These are phyloP conservation scores for Falcaria lacertinaria DNA, from an alignment of 2,888 invertebrate genomes.

Conservation along the genomic window DNA sequence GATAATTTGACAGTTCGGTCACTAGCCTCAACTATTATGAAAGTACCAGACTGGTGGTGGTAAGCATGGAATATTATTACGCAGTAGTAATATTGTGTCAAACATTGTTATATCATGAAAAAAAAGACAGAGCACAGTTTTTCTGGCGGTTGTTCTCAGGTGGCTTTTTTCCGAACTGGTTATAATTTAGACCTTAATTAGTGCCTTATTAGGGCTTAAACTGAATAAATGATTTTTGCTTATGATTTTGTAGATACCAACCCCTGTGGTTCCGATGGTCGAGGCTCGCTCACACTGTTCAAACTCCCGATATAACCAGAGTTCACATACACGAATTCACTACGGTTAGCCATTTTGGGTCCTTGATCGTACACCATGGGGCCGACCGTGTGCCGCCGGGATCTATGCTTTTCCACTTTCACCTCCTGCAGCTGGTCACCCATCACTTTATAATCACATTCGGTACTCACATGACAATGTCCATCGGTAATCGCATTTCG, in stretches of 20 bases:
- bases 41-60: no score
- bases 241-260: slow-evolving; percentile 20
- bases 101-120: no score
- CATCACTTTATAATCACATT: slow-evolving; percentile 4
- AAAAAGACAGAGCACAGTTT: no score
- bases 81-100: no score
- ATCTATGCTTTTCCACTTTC: slow-evolving; percentile 10
- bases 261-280: slow-evolving; percentile 39
- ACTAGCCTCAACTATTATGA: no score
- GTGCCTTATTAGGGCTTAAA: no score
- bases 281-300: slow-evolving; percentile 32
- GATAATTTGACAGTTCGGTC: no score
- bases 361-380: slow-evolving; percentile 17
- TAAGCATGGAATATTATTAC: no score
- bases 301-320: slow-evolving; percentile 54
- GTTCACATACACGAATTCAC: slow-evolving; percentile 58
- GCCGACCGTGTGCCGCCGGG: slow-evolving; percentile 9
- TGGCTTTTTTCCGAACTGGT: no score
- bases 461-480: slow-evolving; percentile 8
- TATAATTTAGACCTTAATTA: no score
- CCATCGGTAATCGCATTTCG: slow-evolving; percentile 12
- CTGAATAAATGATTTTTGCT: no score
- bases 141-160: no score
- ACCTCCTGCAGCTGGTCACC: slow-evolving; percentile 9
- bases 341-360: slow-evolving; percentile 16